phyloP scores from a whole-genome alignment of 1,140 invertebrate genomes.

The Hermetia illucens region DNA sequence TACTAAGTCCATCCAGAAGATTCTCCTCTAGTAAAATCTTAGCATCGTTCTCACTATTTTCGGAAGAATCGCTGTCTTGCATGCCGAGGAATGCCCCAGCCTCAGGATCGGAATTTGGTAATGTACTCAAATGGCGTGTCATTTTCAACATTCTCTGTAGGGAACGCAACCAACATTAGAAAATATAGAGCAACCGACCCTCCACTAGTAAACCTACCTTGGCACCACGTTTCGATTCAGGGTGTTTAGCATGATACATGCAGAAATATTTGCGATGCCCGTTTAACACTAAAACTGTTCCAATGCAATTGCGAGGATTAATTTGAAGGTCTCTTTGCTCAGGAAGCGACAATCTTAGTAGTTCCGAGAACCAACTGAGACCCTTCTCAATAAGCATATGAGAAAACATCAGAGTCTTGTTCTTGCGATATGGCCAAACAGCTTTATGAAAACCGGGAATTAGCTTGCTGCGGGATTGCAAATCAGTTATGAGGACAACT shows the following conservation, averaged over 20 bases:
- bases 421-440: conserved; percentile 92
- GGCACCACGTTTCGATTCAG: conserved; percentile 36
- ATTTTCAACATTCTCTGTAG: conserved; percentile 46
- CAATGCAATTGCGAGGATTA: conserved; percentile 92
- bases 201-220: conserved; percentile 31
- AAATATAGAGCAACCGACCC: neutral
- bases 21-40: conserved; percentile 45
- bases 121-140: conserved; percentile 41
- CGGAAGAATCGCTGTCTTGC: conserved; percentile 48
- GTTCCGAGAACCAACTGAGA: conserved; percentile 79
- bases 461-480: conserved; percentile 71
- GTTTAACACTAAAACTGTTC: conserved; percentile 91
- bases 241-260: conserved; percentile 93
- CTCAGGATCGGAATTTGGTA: conserved; percentile 47
- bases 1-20: conserved; percentile 79
- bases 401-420: conserved; percentile 86
- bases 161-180: conserved; percentile 3
- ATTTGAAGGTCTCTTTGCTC: conserved; percentile 73
- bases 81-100: conserved; percentile 71
- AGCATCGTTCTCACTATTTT: conserved; percentile 28
- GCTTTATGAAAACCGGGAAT: conserved; percentile 83
- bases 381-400: conserved; percentile 85
- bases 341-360: conserved; percentile 71
- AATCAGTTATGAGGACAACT: conserved; percentile 78
- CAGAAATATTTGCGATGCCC: conserved; percentile 95